Evolutionary conservation across 2,797 vertebrate species (phyloP).

Genomic region (Otus scops): DNA sequence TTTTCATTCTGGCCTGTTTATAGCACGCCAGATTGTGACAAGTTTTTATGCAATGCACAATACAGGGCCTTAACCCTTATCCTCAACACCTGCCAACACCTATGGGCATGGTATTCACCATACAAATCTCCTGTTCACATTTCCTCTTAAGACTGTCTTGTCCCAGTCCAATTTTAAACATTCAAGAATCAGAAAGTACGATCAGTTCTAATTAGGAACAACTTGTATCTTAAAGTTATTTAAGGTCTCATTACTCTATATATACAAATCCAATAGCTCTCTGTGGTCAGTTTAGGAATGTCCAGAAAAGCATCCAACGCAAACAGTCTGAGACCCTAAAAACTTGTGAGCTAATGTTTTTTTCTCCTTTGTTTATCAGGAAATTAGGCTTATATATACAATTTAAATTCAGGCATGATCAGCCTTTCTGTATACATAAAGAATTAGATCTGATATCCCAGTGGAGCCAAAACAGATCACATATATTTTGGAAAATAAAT

Average conservation of each 20-base stretch:
- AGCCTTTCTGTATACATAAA: background rate
- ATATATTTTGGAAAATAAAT: background rate
- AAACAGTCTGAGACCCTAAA: background rate
- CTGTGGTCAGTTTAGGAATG: background rate
- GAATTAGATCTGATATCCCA: background rate
- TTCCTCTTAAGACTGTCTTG: background rate
- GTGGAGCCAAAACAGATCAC: background rate
- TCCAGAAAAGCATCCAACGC: background rate
- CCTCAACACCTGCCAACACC: background rate
- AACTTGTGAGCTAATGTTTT: background rate
- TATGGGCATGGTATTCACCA: background rate
- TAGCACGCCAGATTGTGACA: background rate
- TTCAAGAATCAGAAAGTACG: background rate
- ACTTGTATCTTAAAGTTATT: background rate
- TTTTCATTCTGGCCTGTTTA: background rate
- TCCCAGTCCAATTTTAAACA: background rate
- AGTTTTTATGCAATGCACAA: background rate
- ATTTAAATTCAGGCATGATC: background rate
- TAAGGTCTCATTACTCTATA: background rate
- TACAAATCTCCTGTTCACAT: background rate
- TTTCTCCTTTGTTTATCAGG: background rate
- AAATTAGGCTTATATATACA: conserved; percentile 31
- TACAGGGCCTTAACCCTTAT: background rate
- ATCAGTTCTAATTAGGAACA: background rate
- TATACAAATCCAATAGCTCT: background rate